Evolutionary conservation across 2,888 invertebrate species (phyloP).

Genomic region (Eupelmus urozonus): DNA sequence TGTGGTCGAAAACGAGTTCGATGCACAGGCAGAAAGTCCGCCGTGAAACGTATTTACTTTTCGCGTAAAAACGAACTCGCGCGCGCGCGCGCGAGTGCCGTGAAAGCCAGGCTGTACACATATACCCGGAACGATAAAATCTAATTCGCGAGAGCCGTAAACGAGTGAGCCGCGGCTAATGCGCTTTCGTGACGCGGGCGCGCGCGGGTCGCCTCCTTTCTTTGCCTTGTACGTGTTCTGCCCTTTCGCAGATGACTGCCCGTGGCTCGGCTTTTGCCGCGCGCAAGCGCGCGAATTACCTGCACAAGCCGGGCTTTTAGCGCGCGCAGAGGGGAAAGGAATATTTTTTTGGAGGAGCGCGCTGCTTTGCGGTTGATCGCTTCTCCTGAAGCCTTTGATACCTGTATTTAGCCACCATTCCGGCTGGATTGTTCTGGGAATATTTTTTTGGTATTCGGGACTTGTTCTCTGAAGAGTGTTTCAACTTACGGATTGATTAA

Average conservation of each 20-base stretch:
- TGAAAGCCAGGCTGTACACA: no score
- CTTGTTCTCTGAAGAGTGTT: no score
- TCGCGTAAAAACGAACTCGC: neutral
- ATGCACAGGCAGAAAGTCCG: neutral
- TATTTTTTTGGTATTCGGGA: no score
- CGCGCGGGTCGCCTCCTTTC: neutral
- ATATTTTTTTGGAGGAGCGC: no score
- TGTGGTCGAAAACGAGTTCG: neutral
- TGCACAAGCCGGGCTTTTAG: no score
- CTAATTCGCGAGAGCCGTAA: conserved; percentile 22
- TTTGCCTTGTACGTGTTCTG: no score
- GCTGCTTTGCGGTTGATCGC: no score
- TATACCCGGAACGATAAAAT: conserved; percentile 17
- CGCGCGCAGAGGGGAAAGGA: no score
- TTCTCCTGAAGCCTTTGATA: no score
- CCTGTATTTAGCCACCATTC: no score
- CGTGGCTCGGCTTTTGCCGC: neutral
- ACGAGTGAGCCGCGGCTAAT: conserved; percentile 6
- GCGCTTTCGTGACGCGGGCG: conserved; percentile 16
- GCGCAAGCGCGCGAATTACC: neutral
- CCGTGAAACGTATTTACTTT: conserved; percentile 19
- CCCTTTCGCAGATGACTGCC: neutral
- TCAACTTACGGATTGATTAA: no score
- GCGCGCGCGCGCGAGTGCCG: neutral
- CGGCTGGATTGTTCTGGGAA: no score